phyloP scores from a whole-genome alignment of 2,888 invertebrate genomes.

The Beris chalybata region DNA sequence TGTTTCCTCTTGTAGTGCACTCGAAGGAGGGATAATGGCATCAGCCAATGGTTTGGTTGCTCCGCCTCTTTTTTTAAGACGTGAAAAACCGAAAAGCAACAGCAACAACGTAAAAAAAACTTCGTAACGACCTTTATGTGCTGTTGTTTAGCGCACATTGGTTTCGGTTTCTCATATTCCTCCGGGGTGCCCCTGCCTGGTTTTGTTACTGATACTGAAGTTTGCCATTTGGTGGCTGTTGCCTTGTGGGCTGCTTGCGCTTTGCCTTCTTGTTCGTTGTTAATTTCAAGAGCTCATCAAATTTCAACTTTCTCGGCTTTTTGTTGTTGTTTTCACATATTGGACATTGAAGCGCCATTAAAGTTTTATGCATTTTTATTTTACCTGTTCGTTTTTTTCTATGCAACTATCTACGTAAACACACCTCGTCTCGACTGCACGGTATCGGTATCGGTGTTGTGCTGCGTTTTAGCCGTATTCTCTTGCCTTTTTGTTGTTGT shows the following conservation, averaged over 20 bases:
- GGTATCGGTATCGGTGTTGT: no score
- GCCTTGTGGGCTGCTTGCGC: background rate
- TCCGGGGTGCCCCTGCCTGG: background rate
- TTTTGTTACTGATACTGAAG: no score
- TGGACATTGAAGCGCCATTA: conserved; percentile 29
- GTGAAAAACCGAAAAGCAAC: conserved; percentile 26
- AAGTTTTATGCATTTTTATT: conserved; percentile 16
- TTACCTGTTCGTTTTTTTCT: conserved; percentile 5
- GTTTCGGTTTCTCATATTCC: background rate
- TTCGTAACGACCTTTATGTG: conserved; percentile 27
- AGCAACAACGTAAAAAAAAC: conserved; percentile 26
- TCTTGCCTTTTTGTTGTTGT: no score
- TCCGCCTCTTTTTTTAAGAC: conserved; percentile 49
- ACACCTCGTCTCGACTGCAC: no score
- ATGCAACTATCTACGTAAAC: no score
- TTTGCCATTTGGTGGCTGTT: background rate
- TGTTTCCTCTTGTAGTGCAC: conserved; percentile 21
- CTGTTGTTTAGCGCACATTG: conserved; percentile 15
- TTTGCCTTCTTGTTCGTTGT: conserved; percentile 9
- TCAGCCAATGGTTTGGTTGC: conserved; percentile 53
- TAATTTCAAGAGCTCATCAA: conserved; percentile 18
- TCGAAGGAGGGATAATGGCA: conserved; percentile 47
- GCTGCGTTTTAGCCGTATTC: no score
- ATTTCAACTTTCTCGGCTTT: conserved; percentile 21
- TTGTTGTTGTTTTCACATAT: conserved; percentile 16